Conservation (phyloP, 2,797 vertebrate genomes). For the Prionace glauca region DNA sequence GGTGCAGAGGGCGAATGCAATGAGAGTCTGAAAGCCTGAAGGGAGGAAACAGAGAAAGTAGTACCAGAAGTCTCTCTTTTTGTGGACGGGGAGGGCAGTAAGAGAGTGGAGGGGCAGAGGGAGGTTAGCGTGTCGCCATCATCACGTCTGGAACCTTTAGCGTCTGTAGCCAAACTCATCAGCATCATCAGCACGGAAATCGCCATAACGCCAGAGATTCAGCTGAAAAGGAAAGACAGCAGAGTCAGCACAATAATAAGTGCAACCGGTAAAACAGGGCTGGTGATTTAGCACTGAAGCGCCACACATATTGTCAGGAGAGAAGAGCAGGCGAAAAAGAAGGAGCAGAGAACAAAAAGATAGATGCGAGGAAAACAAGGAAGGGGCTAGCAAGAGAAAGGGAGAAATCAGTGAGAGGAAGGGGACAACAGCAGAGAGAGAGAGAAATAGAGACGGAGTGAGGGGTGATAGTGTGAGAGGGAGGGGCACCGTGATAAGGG, state of each 20-base stretch:
- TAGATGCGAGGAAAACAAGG: neutral
- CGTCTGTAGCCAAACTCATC: slow-evolving; percentile 89
- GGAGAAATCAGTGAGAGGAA: neutral
- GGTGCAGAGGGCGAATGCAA: neutral
- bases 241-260: neutral
- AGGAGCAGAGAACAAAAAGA: neutral
- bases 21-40: slow-evolving; percentile 14
- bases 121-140: neutral
- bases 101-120: slow-evolving; percentile 7
- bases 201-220: slow-evolving; percentile 93
- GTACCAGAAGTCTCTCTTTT: slow-evolving; percentile 25
- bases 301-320: neutral
- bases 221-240: slow-evolving; percentile 55
- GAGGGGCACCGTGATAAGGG: neutral
- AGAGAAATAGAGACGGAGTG: too few relatives aligned
- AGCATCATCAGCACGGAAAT: slow-evolving; percentile 86
- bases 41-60: slow-evolving; percentile 2
- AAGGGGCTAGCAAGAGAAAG: neutral
- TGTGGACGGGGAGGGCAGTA: neutral
- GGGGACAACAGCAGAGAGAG: too few relatives aligned
- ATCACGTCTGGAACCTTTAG: slow-evolving; percentile 59
- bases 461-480: neutral
- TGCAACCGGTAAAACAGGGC: neutral
- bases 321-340: neutral
- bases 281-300: neutral